phyloP scores from a whole-genome alignment of 2,797 vertebrate species.

The Cirrhinus molitorella region DNA sequence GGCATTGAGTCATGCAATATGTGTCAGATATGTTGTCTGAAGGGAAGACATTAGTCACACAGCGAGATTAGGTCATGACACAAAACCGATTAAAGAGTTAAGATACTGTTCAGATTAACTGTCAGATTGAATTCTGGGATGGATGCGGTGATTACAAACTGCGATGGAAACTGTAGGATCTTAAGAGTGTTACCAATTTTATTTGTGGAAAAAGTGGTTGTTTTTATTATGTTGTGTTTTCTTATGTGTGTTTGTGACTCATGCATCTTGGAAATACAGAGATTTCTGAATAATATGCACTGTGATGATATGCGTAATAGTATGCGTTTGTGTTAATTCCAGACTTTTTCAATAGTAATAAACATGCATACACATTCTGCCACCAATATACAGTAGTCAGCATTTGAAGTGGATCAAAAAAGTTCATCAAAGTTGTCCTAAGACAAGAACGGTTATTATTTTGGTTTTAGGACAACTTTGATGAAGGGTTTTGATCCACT shows the following conservation, averaged over 20 bases:
- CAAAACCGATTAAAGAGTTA: slow-evolving; percentile 30
- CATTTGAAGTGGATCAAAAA: no score
- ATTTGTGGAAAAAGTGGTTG: background rate
- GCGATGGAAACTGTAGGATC: background rate
- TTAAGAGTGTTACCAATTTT: background rate
- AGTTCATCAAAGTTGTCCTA: no score
- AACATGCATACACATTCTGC: background rate
- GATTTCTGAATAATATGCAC: slow-evolving; percentile 42
- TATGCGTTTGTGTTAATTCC: background rate
- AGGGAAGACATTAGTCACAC: slow-evolving; percentile 34
- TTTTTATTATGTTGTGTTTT: background rate
- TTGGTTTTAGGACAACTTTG: no score
- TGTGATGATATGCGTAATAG: background rate
- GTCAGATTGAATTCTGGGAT: slow-evolving; percentile 15
- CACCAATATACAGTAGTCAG: no score
- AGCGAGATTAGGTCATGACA: slow-evolving; percentile 13
- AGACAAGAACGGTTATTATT: no score
- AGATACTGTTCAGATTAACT: slow-evolving; percentile 26
- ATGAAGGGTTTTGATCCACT: no score
- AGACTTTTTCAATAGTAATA: background rate
- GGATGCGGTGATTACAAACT: background rate
- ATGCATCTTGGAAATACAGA: background rate
- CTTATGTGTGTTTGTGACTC: slow-evolving; percentile 12
- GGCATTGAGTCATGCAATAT: slow-evolving; percentile 8
- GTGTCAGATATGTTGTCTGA: slow-evolving; percentile 18